A percentile compares a stretch with the other conserved stretches of the same genome.
phyloP scores from a whole-genome alignment of 2,797 vertebrate genomes.

The Melanotaenia maccullochi region DNA sequence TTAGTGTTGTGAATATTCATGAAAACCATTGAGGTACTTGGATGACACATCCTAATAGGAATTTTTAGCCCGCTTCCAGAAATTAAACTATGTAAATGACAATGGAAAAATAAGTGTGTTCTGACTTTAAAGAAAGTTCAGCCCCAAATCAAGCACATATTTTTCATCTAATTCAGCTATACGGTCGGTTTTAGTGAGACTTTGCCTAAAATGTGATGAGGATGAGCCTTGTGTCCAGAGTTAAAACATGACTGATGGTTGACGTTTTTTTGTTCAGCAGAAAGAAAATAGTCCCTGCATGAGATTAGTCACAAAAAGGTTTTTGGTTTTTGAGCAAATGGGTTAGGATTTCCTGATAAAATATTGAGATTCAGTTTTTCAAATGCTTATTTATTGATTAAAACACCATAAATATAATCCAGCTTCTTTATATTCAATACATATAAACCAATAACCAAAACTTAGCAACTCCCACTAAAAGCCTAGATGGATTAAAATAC shows the following conservation, averaged over 20 bases:
- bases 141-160: too few species aligned
- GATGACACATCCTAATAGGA: background rate
- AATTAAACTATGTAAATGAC: background rate
- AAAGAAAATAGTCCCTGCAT: background rate
- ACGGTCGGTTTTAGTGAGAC: too few species aligned
- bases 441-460: background rate
- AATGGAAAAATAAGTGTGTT: background rate
- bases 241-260: too few species aligned
- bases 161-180: too few species aligned
- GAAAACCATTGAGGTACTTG: background rate
- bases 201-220: too few species aligned
- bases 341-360: background rate
- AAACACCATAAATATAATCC: background rate
- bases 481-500: too few species aligned
- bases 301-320: background rate
- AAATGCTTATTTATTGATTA: too few species aligned
- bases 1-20: constrained; percentile 5
- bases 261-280: background rate
- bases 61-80: background rate
- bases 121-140: background rate
- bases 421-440: background rate
- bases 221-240: too few species aligned
- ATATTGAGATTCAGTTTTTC: background rate
- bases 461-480: background rate
- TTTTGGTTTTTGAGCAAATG: background rate